Evolutionary conservation across 2,113 vertebrate genomes (phyloP), one percentile per base, ranked within the genome.

Genomic region (Epinephelus cyanopodus): DNA sequence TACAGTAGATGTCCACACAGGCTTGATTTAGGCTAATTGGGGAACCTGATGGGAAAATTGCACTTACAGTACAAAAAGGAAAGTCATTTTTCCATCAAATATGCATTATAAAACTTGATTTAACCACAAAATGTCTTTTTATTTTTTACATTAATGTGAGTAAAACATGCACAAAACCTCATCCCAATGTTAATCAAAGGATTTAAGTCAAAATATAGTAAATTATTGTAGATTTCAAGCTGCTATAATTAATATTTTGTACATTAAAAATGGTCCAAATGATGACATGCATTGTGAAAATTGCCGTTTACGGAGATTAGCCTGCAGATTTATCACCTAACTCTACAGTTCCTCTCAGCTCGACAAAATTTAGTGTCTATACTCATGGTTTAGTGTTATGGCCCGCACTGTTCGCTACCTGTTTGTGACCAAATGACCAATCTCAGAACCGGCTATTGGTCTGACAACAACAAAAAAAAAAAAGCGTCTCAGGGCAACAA

Each of bases 1-100:
- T 79, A 23, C 62, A 53, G 67, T 73, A 29, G 23, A 62, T n/a
- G 37, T 72, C 47, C 6, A 23, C 29, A 54, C 27, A 45, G 53
- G 58, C 42, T 66, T 72, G 23, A 76, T 63, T 91, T 57, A 73
- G 21, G 5, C 19, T 77, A 52, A 76, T 77, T 70, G 42, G 39
- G 58, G 69, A 82, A 81, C 37, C 42, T 53, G 11, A 80, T 18
- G 10, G 19, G 19, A 50, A n/a, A 52, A 50, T 27, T 77, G 21
- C 17, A 27, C 17, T 10, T 58, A 33, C 18, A 14, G 39, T 54
- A 10, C 63, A 71, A n/a, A 48, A 42, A 61, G 19, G 56, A 62
- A 76, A 81, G 25, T 62, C 1, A 4, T 27, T 63, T 50, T 77
- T 45, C 2, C 47, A 48, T 33, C 7, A 29, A 21, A 72, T 58